phyloP scores from a whole-genome alignment of 2,888 invertebrate genomes.

The Lepidochrysops patricia region DNA sequence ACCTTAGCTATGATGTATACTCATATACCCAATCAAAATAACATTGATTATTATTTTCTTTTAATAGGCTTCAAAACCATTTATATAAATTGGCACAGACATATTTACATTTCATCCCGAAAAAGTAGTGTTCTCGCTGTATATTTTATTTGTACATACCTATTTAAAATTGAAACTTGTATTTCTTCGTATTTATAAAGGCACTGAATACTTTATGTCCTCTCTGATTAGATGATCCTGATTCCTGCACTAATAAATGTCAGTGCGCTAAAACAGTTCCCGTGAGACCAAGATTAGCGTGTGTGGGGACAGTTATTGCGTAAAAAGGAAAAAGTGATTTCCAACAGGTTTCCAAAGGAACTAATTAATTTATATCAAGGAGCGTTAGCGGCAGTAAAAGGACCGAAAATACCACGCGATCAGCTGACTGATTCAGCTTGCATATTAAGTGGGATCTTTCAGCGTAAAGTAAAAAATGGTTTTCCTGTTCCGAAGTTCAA shows the following conservation, averaged over 20 bases:
- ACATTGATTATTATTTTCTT: too few relatives aligned
- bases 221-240: not conserved
- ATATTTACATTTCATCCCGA: too few relatives aligned
- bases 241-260: not conserved
- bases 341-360: constrained; percentile 13
- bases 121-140: too few relatives aligned
- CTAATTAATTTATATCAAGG: constrained; percentile 23
- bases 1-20: too few relatives aligned
- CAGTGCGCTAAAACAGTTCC: not conserved
- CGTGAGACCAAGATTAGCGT: not conserved
- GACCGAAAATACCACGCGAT: constrained; percentile 24
- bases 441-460: constrained; percentile 31
- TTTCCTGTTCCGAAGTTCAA: constrained; percentile 55
- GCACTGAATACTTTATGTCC: too few relatives aligned
- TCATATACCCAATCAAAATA: too few relatives aligned
- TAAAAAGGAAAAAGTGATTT: constrained; percentile 11
- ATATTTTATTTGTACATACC: too few relatives aligned
- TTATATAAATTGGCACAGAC: too few relatives aligned
- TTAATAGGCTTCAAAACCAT: too few relatives aligned
- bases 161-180: too few relatives aligned
- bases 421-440: constrained; percentile 33
- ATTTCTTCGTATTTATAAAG: too few relatives aligned
- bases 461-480: constrained; percentile 30
- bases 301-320: constrained; percentile 5
- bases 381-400: constrained; percentile 18